Base-by-base conservation (phyloP, 1,140 invertebrate species). In the Zaprionus nigranus region DNA sequence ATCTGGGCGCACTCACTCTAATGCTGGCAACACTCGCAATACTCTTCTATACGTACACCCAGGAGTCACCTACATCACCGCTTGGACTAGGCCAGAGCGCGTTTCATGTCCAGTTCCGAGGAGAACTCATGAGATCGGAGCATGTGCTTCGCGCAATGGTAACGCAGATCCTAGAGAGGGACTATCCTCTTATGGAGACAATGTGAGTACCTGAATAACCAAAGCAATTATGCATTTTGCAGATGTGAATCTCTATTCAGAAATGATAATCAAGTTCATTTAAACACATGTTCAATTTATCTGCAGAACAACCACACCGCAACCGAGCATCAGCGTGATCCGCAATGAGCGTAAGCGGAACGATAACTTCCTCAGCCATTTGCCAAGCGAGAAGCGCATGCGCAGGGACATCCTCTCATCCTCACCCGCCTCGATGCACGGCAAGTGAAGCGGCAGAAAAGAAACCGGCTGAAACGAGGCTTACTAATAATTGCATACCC, bases 1-100 rank as follows among this genome's bases (percentile, higher is more conserved):
- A 91, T 63, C 46, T 92, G 57, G 90, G 83, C 1, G 84, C 86
- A 15, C 75, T 91, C 11, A 82, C 86, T 3, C 71, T 92, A 0
- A 79, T 91, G 61, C 30, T 92, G 71, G 90, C 90, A 54, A 88
- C 81, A 17, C 73, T 92, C 3, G 61, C 86, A 6, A 82, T 92
- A 15, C 73, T 91, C 11, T 91, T 91, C 63, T 92, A 92, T 24
- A 87, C 90, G 24, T 76, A 88, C 40, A 79, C 61, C 9, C 88
- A 76, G 34, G 43, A 58, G 13, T n/a, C 61, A 7, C 5, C 26
- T 11, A 9, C 6, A 9, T 2, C 34, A n/a, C 7, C 60, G 0
- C 15, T 36, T 1, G 11, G 59, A 26, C 64, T 38, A 2, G 11
- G 40, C 12, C 54, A 36, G 11, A 30, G 65, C 1, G 60, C 66